phyloP scores from a whole-genome alignment of 2,797 vertebrate species.

The Linurgus olivaceus region DNA sequence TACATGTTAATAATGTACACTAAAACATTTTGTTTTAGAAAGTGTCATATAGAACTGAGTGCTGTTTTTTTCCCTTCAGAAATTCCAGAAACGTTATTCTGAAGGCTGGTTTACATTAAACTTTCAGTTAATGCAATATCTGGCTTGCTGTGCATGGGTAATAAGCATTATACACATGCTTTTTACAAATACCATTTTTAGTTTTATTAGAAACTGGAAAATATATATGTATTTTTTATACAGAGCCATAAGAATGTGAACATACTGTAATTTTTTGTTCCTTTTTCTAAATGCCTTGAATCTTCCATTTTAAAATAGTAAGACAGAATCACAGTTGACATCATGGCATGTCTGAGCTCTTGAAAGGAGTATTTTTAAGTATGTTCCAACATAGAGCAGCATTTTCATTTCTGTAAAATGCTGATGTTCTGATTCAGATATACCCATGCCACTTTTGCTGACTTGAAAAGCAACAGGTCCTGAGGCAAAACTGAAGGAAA shows the following conservation, averaged over 20 bases:
- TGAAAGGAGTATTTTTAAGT: neutral
- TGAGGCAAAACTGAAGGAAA: neutral
- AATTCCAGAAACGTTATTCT: neutral
- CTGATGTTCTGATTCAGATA: neutral
- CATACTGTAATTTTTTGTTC: neutral
- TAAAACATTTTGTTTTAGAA: neutral
- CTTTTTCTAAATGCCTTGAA: neutral
- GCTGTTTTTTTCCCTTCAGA: neutral
- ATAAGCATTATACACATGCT: neutral
- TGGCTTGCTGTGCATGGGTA: neutral
- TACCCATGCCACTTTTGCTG: neutral
- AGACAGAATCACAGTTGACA: neutral
- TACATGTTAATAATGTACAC: neutral
- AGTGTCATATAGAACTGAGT: neutral
- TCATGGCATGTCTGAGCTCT: neutral
- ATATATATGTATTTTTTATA: neutral
- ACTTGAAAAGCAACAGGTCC: neutral
- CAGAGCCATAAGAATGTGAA: neutral
- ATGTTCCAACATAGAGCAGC: neutral
- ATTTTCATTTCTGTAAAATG: neutral
- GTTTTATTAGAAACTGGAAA: neutral
- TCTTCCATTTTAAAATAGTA: neutral
- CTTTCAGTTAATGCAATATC: constrained; percentile 10
- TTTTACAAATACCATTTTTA: neutral
- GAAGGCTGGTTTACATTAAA: constrained; percentile 24